Base-by-base conservation (phyloP, 2,888 invertebrate genomes). In the Yponomeuta malinellus region DNA sequence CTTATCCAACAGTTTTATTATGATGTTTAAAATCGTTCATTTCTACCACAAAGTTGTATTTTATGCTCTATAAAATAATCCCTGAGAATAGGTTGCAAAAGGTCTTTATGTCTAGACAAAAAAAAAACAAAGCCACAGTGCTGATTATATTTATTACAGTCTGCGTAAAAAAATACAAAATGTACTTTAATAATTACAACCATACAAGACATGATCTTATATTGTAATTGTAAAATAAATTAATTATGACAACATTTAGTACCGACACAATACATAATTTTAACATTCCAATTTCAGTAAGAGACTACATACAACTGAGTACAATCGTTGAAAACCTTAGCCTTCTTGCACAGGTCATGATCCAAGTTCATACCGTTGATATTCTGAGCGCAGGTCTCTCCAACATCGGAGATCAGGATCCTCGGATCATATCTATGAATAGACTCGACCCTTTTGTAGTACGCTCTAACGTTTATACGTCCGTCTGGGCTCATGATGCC, bases 401-500 rank as follows among this genome's bases (percentile, higher is more conserved):
- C 91, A 0, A 91, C 91, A 74, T 92, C 91, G 1, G 91, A 90
- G 70, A 91, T 89, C n/a, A 92, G 75, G 37, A 92, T 85, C 73
- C 91, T 82, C 1, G 90, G 89, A 75, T 92, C 91, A 71, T 91
- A 88, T 73, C 87, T 82, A 76, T 92, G 91, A 68, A 92, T 90
- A 0, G 90, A 86, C 73, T 87, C 87, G 0, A 92, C 91, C 72
- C 90, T 80, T 73, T 79, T 83, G 74, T 92, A 90, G 76, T 92
- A 92, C 72, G 90, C 90, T 74, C 82, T 84, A 71, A 90, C 89
- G 72, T 87, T 91, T 10, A 92, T 90, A 2, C 77, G 78, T 0
- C 91, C 91, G 68, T 90, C 90, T 68, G 88, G 90, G 10, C 86
- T 79, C 90, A 92, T 92, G 43, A 92, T 92, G 12, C 89, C 91